phyloP scores from a whole-genome alignment of 2,113 vertebrate species.

The Grammomys dolichurus region DNA sequence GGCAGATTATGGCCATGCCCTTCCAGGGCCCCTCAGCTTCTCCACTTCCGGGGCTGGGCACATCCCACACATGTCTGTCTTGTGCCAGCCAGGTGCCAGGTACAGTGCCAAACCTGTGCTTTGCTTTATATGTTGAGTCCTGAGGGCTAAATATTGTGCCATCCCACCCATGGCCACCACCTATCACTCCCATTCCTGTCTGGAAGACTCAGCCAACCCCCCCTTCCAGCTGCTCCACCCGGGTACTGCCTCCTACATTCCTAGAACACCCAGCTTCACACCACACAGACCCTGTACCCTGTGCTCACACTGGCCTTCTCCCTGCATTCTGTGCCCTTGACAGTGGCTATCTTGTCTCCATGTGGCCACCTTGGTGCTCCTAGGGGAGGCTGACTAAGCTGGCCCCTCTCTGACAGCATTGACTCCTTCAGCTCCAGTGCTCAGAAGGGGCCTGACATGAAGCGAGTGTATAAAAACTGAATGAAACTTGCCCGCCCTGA shows the following conservation, averaged over 20 bases:
- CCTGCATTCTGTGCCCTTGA: neutral
- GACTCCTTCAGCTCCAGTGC: neutral
- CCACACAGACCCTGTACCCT: neutral
- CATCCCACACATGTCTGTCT: neutral
- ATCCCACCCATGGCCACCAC: neutral
- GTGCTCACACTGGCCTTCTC: neutral
- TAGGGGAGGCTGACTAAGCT: neutral
- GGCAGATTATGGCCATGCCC: neutral
- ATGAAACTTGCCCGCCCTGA: neutral
- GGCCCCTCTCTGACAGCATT: neutral
- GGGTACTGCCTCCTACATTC: accelerated
- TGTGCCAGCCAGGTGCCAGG: neutral
- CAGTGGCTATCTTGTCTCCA: neutral
- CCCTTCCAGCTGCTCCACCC: neutral
- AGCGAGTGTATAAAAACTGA: neutral
- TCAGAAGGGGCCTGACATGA: neutral
- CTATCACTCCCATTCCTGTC: neutral
- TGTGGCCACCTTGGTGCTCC: neutral
- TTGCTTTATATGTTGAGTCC: neutral
- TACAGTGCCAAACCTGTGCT: neutral
- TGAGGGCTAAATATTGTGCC: accelerated
- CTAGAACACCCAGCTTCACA: neutral
- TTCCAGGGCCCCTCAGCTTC: neutral
- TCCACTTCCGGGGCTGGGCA: neutral
- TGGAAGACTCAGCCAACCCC: neutral